Percentiles rank a stretch among this genome's conserved stretches.
These are phyloP conservation scores for Plotosus lineatus DNA, from an alignment of 2,113 vertebrate genomes.

Conservation along the genomic window DNA sequence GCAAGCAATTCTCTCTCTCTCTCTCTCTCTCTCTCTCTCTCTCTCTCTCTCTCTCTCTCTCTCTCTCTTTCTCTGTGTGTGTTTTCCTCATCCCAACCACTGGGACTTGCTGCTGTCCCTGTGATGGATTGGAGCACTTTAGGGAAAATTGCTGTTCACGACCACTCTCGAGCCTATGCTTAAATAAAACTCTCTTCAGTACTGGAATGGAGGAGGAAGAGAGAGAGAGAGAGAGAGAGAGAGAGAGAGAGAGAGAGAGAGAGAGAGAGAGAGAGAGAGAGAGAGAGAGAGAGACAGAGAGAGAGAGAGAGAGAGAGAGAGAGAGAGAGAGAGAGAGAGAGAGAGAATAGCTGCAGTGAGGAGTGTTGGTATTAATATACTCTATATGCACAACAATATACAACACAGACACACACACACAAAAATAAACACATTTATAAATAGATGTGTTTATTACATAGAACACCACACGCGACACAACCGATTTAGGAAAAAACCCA, in stretches of 20 bases:
- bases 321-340: slow-evolving; percentile 33
- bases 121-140: slow-evolving; percentile 55
- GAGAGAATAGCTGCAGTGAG: not conserved
- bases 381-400: too few relatives aligned
- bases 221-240: slow-evolving; percentile 40
- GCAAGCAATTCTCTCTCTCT: slow-evolving; percentile 16
- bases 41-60: slow-evolving; percentile 19
- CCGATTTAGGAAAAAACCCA: too few relatives aligned
- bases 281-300: slow-evolving; percentile 15
- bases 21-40: not conserved
- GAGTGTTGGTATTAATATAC: not conserved
- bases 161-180: slow-evolving; percentile 41
- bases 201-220: slow-evolving; percentile 48
- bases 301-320: slow-evolving; percentile 40
- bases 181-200: slow-evolving; percentile 55
- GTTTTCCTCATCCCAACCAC: not conserved
- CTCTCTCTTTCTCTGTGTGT: slow-evolving; percentile 6
- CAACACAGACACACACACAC: too few relatives aligned
- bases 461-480: too few relatives aligned
- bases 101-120: slow-evolving; percentile 43
- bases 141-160: slow-evolving; percentile 53
- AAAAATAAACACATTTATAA: too few relatives aligned
- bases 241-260: slow-evolving; percentile 38
- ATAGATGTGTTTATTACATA: too few relatives aligned
- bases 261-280: slow-evolving; percentile 5